Evolutionary conservation across 2,113 vertebrate genomes (phyloP), one percentile per base, ranked within the genome.

Genomic region (Myotis brandtii): DNA sequence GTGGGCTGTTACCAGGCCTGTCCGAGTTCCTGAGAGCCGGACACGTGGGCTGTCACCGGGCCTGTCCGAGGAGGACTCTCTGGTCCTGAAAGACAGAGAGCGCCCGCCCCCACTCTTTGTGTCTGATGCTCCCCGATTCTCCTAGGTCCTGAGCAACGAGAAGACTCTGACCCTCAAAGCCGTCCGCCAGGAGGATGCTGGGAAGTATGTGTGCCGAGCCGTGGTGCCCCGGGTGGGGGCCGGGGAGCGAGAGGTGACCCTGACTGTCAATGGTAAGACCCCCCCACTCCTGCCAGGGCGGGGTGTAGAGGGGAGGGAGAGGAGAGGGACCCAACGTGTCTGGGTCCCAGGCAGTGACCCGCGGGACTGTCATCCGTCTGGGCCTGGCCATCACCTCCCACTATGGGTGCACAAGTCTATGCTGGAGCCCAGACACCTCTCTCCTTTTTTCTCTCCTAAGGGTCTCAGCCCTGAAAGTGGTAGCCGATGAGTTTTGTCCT

Each of bases 131-230:
- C 18, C 43, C 70, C 6, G 0, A 2, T 11, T 43, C 66, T 89
- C 70, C 6, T 97, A 99, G 99, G 99, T 99, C 89, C 98, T 99
- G 87, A 99, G 99, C 98, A 99, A 99, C 0, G 99, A 99, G 86
- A 99, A 99, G 98, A 99, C 99, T 86, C 97, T 99, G 98, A 99
- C 99, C 0, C 98, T 99, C 91, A 99, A 99, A 97, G 98, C 99
- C 0, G 99, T 99, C 48, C 99, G 99, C 32, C 99, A 99, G 96
- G 99, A 99, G 91, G 99, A 99, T 2, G 99, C 99, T 0, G 99
- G 99, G 96, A 99, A 99, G 97, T 99, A 99, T 0, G 99, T 99
- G 56, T 99, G 99, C 95, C 98, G 99, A 3, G 99, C 99, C 0
- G 99, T 99, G 89, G 99, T 99, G 30, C 99, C 99, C 1, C 99